Evolutionary conservation across 2,888 invertebrate species (phyloP), one percentile per base, ranked within the genome.

Genomic region (Leptothorax acervorum): DNA sequence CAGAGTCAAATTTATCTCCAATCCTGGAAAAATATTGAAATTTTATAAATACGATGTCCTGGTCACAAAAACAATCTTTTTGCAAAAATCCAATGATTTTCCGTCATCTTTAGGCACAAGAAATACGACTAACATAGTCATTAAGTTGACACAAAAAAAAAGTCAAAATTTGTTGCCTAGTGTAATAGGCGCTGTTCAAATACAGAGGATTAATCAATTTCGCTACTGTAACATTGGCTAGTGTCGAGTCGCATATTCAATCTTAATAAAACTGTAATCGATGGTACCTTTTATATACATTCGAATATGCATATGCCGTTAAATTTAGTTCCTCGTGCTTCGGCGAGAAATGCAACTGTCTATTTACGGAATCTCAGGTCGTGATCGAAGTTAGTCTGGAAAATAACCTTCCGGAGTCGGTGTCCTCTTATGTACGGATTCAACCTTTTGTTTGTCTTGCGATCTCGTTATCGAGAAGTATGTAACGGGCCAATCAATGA

Each of bases 391-490:
- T 18, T 15, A 39, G 23, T 76, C 65, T 68, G 68, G 15, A 68
- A 68, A 57, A 42, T 55, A 70, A 60, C n/a, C 18, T 62, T 12
- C 18, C 23, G 23, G 15, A 79, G 48, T 79, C 35, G 70, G 23
- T 60, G 57, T 23, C 39, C 23, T 79, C 35, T 48, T 60, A 55
- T 35, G 28, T 66, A 31, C 28, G 8, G 12, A 45, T 57, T 57
- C 62, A n/a, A 76, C 45, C 83, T 63, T 78, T 83, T 45, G 31
- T 70, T 63, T 42, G 18, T 39, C 51, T 65, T 15, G 57, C 31
- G 31, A 70, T 78, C 53, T 70, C 78, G 42, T 83, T 78, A 78
- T 68, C 45, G 53, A 53, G 45, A 78, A 42, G 15, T 55, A 51
- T 23, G 23, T 62, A 63, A 62, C 35, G 15, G 62, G 2, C 39